A percentile compares a stretch with the other conserved stretches of the same genome.
Conservation (phyloP, 2,113 vertebrate genomes). For the Bucco capensis region DNA sequence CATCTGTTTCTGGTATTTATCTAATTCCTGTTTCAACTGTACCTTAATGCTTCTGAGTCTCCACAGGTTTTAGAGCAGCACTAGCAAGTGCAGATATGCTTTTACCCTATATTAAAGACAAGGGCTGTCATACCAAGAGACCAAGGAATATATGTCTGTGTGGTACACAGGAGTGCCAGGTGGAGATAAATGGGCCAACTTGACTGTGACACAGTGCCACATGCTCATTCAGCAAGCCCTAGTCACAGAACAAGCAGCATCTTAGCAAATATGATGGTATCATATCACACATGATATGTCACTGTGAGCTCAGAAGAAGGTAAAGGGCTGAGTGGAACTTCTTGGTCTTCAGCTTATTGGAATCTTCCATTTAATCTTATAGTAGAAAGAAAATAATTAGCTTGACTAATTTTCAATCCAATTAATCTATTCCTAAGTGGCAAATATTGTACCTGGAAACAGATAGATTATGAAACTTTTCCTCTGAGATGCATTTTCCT, state of each 20-base stretch:
- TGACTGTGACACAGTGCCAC: neutral
- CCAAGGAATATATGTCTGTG: neutral
- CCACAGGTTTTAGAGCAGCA: neutral
- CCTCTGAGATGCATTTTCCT: conserved; percentile 52
- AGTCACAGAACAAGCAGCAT: neutral
- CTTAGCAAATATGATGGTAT: neutral
- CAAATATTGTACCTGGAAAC: conserved; percentile 54
- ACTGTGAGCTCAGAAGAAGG: neutral
- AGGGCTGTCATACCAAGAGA: neutral
- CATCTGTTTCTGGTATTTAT: neutral
- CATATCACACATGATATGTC: rapidly evolving
- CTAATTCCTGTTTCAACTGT: neutral
- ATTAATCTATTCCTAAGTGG: conserved; percentile 55
- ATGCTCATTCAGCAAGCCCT: neutral
- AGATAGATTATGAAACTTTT: conserved; percentile 48
- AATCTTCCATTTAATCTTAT: neutral
- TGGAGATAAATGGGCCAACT: neutral
- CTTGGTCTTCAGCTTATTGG: neutral
- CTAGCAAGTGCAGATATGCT: neutral
- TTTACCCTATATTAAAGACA: neutral
- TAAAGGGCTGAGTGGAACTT: neutral
- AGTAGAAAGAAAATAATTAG: conserved; percentile 39
- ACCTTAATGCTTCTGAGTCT: neutral
- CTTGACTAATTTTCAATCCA: conserved; percentile 48
- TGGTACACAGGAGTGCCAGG: neutral